A percentile compares a stretch with the other conserved stretches of the same genome.
phyloP scores from a whole-genome alignment of 2,888 invertebrate species.

The Heliconius sara region DNA sequence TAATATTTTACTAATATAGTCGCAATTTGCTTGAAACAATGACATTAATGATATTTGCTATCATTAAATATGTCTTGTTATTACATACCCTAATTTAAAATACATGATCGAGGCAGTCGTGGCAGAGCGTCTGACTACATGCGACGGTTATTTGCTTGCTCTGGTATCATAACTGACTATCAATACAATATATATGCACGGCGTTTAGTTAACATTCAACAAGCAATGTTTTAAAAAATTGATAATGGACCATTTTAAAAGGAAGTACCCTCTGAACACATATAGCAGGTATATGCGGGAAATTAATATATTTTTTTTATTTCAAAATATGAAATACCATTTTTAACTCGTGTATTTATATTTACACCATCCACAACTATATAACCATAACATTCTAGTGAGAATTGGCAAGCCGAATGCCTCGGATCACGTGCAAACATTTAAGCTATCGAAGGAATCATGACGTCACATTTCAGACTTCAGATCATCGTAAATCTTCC shows the following conservation, averaged over 20 bases:
- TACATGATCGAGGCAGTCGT: too few species aligned
- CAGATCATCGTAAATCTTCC: constrained; percentile 41
- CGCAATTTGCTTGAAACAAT: too few species aligned
- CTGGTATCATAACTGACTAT: too few species aligned
- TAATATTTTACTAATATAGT: too few species aligned
- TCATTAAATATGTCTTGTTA: too few species aligned
- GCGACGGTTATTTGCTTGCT: too few species aligned
- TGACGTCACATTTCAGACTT: constrained; percentile 41
- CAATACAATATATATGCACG: too few species aligned
- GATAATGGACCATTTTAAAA: neutral
- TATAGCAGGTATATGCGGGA: too few species aligned
- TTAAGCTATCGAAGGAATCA: constrained; percentile 40
- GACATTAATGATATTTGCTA: too few species aligned
- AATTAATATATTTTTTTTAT: neutral
- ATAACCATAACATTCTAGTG: constrained; percentile 11
- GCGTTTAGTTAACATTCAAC: neutral
- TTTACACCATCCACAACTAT: neutral
- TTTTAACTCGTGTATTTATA: neutral
- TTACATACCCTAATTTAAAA: too few species aligned
- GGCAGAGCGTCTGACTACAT: too few species aligned
- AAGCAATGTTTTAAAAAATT: neutral
- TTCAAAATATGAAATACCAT: neutral
- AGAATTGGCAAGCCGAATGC: constrained; percentile 30
- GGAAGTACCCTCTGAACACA: too few species aligned
- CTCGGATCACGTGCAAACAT: constrained; percentile 33